Evolutionary conservation across 2,797 vertebrate genomes (phyloP).

Genomic region (Amazona finschi): DNA sequence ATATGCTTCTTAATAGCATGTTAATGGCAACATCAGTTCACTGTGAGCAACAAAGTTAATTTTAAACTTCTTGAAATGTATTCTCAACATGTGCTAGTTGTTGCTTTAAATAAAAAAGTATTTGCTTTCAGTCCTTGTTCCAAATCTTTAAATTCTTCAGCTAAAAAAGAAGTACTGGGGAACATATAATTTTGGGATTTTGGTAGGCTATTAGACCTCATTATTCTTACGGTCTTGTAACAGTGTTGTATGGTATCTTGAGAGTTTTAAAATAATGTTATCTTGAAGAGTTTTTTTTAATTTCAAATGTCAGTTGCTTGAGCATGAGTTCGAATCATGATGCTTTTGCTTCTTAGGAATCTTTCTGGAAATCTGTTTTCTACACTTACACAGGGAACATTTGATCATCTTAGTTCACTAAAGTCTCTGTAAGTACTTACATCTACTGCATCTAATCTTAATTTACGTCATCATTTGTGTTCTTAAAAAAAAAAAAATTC

Average conservation of each 20-base stretch:
- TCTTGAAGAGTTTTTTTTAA: not conserved
- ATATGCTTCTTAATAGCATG: not conserved
- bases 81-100: not conserved
- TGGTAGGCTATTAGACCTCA: not conserved
- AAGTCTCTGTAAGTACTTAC: slow-evolving; percentile 88
- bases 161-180: not conserved
- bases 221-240: not conserved
- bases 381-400: slow-evolving; percentile 89
- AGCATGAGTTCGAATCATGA: not conserved
- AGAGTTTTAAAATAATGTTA: not conserved
- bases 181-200: not conserved
- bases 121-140: not conserved
- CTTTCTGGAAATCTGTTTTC: slow-evolving; percentile 97
- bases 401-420: slow-evolving; percentile 89
- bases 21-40: not conserved
- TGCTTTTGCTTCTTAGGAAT: slow-evolving; percentile 78
- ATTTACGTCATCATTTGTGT: not conserved
- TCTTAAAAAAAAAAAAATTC: not conserved
- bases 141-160: not conserved
- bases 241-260: not conserved
- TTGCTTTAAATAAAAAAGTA: not conserved
- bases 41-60: not conserved
- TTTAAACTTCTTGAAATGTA: not conserved
- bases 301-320: not conserved
- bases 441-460: not conserved